These are phyloP conservation scores for Heliconius ismenius DNA, from an alignment of 2,888 invertebrate genomes.

Conservation along the genomic window DNA sequence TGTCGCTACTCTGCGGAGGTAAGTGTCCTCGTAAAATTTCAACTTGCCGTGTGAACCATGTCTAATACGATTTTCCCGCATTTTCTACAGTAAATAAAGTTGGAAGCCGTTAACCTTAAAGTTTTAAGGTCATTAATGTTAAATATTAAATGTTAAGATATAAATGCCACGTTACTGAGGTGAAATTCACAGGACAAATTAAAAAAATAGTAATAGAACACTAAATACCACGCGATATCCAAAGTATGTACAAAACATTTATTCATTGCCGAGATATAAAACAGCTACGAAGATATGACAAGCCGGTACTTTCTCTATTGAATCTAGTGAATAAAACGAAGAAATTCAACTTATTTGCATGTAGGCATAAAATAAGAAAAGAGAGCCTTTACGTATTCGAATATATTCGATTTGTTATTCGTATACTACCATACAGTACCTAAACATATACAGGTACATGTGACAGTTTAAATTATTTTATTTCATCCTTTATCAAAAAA, in stretches of 20 bases:
- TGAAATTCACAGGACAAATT: neutral
- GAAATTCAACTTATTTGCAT: no score
- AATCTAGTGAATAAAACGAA: neutral
- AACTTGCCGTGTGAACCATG: constrained; percentile 48
- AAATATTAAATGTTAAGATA: constrained; percentile 23
- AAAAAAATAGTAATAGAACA: neutral
- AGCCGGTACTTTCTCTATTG: neutral
- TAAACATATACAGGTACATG: no score
- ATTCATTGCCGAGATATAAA: no score
- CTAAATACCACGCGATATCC: neutral
- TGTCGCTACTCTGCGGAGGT: constrained; percentile 79
- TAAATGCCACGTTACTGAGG: constrained; percentile 27
- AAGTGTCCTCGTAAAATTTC: constrained; percentile 54
- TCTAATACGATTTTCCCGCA: constrained; percentile 37
- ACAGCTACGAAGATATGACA: neutral
- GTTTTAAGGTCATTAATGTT: constrained; percentile 14
- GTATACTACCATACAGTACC: no score
- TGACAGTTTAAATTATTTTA: no score
- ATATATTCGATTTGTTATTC: neutral
- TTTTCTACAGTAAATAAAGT: constrained; percentile 11
- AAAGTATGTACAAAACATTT: neutral
- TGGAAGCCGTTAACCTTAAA: constrained; percentile 26
- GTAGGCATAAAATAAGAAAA: neutral
- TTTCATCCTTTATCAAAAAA: no score
- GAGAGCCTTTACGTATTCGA: neutral